These are phyloP conservation scores for Pilophorus perplexus DNA, from an alignment of 2,888 invertebrate species.

Conservation along the genomic window DNA sequence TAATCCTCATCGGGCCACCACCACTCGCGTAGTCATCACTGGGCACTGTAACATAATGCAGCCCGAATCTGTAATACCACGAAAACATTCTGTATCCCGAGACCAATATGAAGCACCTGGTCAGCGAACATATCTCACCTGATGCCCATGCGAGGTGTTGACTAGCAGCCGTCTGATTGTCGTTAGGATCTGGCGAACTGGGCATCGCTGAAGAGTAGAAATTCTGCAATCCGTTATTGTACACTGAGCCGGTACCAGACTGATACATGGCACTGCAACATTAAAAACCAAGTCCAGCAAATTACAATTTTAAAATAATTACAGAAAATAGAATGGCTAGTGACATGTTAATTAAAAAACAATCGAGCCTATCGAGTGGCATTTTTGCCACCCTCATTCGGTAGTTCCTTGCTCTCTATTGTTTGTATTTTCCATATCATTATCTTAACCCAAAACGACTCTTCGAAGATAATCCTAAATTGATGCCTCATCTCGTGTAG, in stretches of 20 bases:
- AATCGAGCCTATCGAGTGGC: not conserved
- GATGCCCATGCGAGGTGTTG: slow-evolving; percentile 39
- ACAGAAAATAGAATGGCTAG: no score
- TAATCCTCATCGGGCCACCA: not conserved
- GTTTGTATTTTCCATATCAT: no score
- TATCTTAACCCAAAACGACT: no score
- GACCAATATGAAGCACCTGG: not conserved
- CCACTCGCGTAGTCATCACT: not conserved
- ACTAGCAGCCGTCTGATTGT: slow-evolving; percentile 7
- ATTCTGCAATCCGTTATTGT: slow-evolving; percentile 43
- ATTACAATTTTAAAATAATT: no score
- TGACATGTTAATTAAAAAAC: no score
- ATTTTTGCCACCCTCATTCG: no score
- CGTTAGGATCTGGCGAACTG: slow-evolving; percentile 41
- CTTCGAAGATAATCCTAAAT: no score
- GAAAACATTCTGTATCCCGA: not conserved
- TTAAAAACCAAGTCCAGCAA: no score
- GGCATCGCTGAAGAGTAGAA: slow-evolving; percentile 43
- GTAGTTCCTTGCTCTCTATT: no score
- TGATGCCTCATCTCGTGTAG: no score
- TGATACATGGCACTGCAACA: slow-evolving; percentile 42
- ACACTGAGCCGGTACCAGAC: slow-evolving; percentile 18
- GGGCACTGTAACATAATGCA: not conserved
- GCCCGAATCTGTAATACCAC: not conserved
- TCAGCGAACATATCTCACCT: not conserved